Evolutionary conservation across 2,888 invertebrate species (phyloP), one percentile per base, ranked within the genome.

Genomic region (Deilephila elpenor): DNA sequence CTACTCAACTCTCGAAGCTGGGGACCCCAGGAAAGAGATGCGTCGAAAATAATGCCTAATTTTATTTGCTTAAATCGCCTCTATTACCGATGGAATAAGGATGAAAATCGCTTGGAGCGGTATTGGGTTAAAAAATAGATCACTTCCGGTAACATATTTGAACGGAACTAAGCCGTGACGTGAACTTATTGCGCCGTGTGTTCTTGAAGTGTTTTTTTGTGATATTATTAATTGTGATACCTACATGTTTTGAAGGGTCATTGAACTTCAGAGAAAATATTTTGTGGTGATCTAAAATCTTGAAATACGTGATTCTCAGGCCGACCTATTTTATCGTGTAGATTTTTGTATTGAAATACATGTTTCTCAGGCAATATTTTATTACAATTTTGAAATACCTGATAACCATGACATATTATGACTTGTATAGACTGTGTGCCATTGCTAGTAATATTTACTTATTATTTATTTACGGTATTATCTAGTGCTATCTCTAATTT

Each of bases 111-210:
- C 11, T 44, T 44, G 64, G 14, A 64, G 14, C 11, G 37, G 37
- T 20, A 44, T 34, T 20, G 44, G 20, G n/a, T 37, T 14, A 20
- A 37, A 64, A 64, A 64, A 64, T 25, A 61, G 44, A 44, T 37
- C 37, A 20, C 14, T 64, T 64, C 64, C 20, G 44, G 14, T 64
- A 64, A 64, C 14, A 44, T 64, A 64, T 64, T 37, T 61, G 32
- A 44, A 20, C 14, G 64, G 20, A 64, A 64, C 64, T 64, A 44
- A 64, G 20, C 20, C 20, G 20, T 37, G 44, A 64, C 37, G 20
- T 19, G 37, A 64, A 64, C 14, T 44, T 44, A 34, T 37, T 64
- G 32, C 7, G 60, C 60, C 17, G 3, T 11, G 37, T 11, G 14
- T 44, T 37, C 7, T 34, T 34, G 44, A 3, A 25, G 59, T n/a